Evolutionary conservation across 2,797 vertebrate genomes (phyloP).

Genomic region (Halcyon smyrnensis): DNA sequence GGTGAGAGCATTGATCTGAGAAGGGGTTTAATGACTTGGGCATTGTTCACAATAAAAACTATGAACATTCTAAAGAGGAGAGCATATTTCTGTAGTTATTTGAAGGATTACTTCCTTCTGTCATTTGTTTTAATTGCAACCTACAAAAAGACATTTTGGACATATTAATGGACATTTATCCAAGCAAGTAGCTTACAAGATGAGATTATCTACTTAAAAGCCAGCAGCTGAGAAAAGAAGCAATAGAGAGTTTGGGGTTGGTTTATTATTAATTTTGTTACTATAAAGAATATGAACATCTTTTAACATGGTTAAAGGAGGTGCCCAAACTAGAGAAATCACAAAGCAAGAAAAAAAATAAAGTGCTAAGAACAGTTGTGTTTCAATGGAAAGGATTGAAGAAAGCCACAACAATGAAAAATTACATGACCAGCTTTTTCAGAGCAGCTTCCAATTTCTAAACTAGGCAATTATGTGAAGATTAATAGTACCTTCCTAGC

Average conservation of each 20-base stretch:
- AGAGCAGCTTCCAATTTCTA: background rate
- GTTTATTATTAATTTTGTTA: background rate
- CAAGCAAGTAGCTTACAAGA: background rate
- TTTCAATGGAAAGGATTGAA: background rate
- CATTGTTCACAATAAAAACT: background rate
- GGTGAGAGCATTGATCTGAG: background rate
- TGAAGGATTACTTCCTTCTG: background rate
- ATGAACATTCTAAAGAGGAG: background rate
- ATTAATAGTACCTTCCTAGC: background rate
- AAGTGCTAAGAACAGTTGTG: background rate
- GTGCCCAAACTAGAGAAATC: background rate
- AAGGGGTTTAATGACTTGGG: background rate
- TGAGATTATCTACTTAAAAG: background rate
- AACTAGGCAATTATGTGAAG: background rate
- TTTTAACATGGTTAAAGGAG: background rate
- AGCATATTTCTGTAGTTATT: background rate
- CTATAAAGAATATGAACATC: background rate
- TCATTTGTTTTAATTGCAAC: background rate
- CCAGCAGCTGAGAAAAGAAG: background rate
- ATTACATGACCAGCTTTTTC: background rate
- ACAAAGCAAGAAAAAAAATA: background rate
- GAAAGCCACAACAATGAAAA: background rate
- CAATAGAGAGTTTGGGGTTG: background rate
- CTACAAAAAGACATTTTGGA: background rate
- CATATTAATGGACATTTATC: background rate